Conservation (phyloP, 2,797 vertebrate genomes). For the Pelodytes ibericus region DNA sequence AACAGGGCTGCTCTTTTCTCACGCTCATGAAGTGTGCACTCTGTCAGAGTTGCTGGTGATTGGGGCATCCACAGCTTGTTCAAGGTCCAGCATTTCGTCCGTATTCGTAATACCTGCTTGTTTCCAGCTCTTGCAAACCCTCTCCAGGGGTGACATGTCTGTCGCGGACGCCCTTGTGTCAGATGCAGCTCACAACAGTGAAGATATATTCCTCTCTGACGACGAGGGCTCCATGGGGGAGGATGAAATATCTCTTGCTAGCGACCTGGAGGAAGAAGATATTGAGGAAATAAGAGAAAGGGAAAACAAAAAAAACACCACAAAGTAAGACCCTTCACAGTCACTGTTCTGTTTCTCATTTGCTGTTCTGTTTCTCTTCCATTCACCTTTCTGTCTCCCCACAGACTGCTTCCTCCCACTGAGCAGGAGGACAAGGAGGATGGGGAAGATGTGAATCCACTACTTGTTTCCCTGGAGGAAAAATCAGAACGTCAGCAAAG, state of each 20-base stretch:
- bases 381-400: background rate
- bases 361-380: background rate
- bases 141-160: conserved; percentile 83
- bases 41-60: too few species aligned
- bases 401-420: background rate
- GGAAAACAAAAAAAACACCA: conserved; percentile 27
- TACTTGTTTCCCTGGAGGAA: conserved; percentile 86
- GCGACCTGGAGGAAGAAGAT: conserved; percentile 88
- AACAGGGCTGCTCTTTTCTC: too few species aligned
- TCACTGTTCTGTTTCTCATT: background rate
- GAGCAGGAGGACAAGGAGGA: conserved; percentile 65
- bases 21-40: too few species aligned
- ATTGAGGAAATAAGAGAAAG: conserved; percentile 77
- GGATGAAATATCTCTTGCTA: conserved; percentile 80
- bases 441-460: conserved; percentile 72
- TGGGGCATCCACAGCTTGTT: too few species aligned
- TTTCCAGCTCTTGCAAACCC: conserved; percentile 33
- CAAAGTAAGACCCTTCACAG: background rate
- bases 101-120: background rate
- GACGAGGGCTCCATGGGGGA: conserved; percentile 63
- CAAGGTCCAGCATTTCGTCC: too few species aligned
- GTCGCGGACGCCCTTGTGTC: conserved; percentile 76
- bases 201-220: conserved; percentile 81
- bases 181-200: conserved; percentile 61
- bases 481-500: conserved; percentile 79